Evolutionary conservation across 2,797 vertebrate genomes (phyloP).

Genomic region (Parauchenoglanis punctatus): DNA sequence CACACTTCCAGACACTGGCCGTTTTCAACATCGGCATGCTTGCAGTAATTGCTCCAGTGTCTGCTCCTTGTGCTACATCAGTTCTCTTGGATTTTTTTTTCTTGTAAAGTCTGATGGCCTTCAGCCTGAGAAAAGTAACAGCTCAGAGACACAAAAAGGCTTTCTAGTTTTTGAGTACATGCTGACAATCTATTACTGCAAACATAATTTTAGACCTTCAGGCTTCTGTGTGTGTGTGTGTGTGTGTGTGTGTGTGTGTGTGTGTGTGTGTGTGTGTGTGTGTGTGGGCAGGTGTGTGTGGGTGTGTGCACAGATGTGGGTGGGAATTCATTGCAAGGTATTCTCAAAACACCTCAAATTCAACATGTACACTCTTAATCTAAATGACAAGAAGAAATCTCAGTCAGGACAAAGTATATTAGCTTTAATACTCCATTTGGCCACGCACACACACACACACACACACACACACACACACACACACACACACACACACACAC

Average conservation of each 20-base stretch:
- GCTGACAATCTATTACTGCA: conserved; percentile 66
- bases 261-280: conserved; percentile 25
- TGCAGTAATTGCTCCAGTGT: conserved; percentile 49
- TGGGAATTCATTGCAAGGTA: background rate
- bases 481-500: background rate
- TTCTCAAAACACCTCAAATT: background rate
- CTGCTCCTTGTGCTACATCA: conserved; percentile 41
- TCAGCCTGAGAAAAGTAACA: conserved; percentile 49
- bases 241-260: conserved; percentile 14
- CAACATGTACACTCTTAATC: background rate
- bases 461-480: background rate
- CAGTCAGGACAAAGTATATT: background rate
- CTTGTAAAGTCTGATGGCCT: conserved; percentile 46
- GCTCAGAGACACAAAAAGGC: conserved; percentile 57
- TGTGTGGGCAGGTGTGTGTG: background rate
- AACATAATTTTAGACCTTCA: conserved; percentile 58
- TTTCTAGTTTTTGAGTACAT: conserved; percentile 62
- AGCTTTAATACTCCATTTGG: background rate
- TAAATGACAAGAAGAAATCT: background rate
- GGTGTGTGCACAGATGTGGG: too few relatives aligned
- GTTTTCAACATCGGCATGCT: conserved; percentile 26
- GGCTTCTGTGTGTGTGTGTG: conserved; percentile 34
- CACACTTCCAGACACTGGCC: background rate
- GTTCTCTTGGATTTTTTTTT: conserved; percentile 27
- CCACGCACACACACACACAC: background rate